Evolutionary conservation across 2,888 invertebrate genomes (phyloP), one percentile per base, ranked within the genome.

Genomic region (Zeuzera pyrina): DNA sequence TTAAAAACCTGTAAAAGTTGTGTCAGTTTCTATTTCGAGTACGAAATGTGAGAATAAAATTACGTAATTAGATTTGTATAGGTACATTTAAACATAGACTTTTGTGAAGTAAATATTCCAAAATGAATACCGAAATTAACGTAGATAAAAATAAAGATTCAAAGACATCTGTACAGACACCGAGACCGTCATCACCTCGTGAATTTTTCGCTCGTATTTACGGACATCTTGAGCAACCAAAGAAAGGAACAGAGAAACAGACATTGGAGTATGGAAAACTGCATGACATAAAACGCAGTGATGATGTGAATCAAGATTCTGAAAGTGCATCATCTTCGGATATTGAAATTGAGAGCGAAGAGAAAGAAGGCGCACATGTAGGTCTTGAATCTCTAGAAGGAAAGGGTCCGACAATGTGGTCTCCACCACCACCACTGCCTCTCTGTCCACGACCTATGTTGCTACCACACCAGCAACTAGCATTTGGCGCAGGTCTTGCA

Each of bases 171-270:
- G 52, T 73, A 26, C 59, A 61, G 23, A 44, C 62, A 1, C 71
- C 79, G 24, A 77, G 86, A 12, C 92, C 92, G 1, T 92, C 92
- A 6, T 91, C 92, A 0, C 93, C 93, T 34, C 84, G 92, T 15
- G 89, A 91, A 52, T 93, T 93, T 66, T 93, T 93, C 59, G 91
- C 91, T 30, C 85, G 91, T 34, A 81, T 93, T 23, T 93, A 93
- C 54, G 93, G 92, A 1, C 89, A 92, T 50, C 77, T 92, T n/a
- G 92, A 92, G 45, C 61, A 73, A 34, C 57, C 63, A 2, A 58
- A 53, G 35, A 42, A 34, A 28, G 47, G 46, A 30, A 47, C 53
- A 45, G 41, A 36, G 15, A n/a, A n/a, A 28, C 15, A 8, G 21
- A 5, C 15, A 12, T 8, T 19, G 19, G 32, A n/a, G 13, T 15